Evolutionary conservation across 2,797 vertebrate genomes (phyloP).

Genomic region (Xiphorhynchus erythropygius): DNA sequence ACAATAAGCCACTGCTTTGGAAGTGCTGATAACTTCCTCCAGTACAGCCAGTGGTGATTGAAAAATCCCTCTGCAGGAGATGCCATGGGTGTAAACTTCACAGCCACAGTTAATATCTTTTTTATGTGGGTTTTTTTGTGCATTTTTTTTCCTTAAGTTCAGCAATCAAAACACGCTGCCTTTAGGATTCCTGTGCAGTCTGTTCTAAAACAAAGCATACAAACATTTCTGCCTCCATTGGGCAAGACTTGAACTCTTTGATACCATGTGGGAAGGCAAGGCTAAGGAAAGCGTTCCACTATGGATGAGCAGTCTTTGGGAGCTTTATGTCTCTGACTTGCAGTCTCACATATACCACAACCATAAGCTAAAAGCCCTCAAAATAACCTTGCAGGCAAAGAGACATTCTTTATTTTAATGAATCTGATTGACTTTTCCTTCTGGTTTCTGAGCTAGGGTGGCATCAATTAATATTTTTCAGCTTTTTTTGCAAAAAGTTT

Average conservation of each 20-base stretch:
- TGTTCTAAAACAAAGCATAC: not conserved
- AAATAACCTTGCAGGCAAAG: not conserved
- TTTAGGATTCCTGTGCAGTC: not conserved
- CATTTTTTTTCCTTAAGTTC: not conserved
- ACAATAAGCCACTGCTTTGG: not conserved
- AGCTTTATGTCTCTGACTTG: not conserved
- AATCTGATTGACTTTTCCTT: not conserved
- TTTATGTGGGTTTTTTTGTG: not conserved
- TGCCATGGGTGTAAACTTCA: not conserved
- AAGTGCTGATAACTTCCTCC: not conserved
- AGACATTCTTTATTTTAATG: not conserved
- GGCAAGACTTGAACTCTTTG: not conserved
- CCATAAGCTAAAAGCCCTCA: not conserved
- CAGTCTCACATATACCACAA: not conserved
- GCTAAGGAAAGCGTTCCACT: not conserved
- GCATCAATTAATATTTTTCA: not conserved
- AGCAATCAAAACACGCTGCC: not conserved
- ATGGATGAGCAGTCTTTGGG: not conserved
- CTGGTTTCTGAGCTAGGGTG: not conserved
- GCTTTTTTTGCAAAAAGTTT: not conserved
- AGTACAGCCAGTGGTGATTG: not conserved
- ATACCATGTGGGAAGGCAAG: not conserved
- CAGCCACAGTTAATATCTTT: not conserved
- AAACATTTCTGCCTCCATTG: not conserved
- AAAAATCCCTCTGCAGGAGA: not conserved